Percentiles rank a stretch among this genome's conserved stretches.
Evolutionary conservation across 2,113 vertebrate species (phyloP).

Genomic region (Nesoenas mayeri): DNA sequence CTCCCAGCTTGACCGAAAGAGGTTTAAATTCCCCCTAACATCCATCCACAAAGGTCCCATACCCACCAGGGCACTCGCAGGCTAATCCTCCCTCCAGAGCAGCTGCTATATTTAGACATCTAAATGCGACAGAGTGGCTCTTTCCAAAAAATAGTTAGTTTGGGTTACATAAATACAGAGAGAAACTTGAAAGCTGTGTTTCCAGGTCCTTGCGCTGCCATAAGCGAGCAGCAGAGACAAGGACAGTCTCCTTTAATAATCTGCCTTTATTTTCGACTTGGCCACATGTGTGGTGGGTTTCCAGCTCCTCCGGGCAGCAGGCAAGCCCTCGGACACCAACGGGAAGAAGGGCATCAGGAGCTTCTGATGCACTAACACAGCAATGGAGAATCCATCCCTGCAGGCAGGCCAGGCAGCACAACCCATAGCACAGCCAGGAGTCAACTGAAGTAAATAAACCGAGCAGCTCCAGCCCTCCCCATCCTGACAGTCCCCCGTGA

Average conservation of each 20-base stretch:
- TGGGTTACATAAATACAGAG: slow-evolving; percentile 54
- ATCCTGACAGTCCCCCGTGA: accelerated
- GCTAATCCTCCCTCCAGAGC: not conserved
- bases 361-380: not conserved
- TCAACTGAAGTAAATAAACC: not conserved
- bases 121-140: slow-evolving; percentile 31
- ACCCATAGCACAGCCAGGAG: not conserved
- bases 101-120: slow-evolving; percentile 25
- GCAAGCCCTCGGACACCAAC: not conserved
- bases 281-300: not conserved
- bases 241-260: not conserved
- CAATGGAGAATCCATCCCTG: not conserved
- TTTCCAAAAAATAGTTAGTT: slow-evolving; percentile 58
- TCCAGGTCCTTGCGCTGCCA: slow-evolving; percentile 22
- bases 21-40: not conserved
- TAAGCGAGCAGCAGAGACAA: not conserved
- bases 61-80: not conserved
- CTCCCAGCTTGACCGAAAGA: not conserved
- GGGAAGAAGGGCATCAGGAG: not conserved
- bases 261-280: not conserved
- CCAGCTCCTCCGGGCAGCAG: not conserved
- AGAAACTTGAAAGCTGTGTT: slow-evolving; percentile 44
- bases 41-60: not conserved
- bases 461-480: not conserved
- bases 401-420: not conserved